A percentile compares a stretch with the other conserved stretches of the same genome.
phyloP scores from a whole-genome alignment of 2,113 vertebrate genomes.

The Nannobrachium achirus region DNA sequence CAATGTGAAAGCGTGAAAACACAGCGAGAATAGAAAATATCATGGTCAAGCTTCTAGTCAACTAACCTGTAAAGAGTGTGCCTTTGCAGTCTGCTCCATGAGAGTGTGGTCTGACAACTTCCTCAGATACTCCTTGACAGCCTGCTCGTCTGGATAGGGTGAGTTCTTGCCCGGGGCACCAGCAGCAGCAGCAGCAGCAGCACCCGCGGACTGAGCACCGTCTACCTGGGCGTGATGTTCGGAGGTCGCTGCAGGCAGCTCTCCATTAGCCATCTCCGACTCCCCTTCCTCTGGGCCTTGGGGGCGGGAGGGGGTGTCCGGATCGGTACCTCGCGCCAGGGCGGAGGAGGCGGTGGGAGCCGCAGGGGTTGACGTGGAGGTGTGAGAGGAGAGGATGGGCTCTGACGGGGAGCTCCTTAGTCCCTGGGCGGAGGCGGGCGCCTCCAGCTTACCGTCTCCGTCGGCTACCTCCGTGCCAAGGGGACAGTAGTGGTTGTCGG shows the following conservation, averaged over 20 bases:
- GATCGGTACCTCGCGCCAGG: background rate
- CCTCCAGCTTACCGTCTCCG: conserved; percentile 61
- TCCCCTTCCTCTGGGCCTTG: conserved; percentile 24
- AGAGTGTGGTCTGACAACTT: conserved; percentile 77
- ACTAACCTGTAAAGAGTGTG: conserved; percentile 68
- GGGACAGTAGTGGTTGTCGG: conserved; percentile 92
- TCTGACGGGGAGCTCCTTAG: conserved; percentile 71
- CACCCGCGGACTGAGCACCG: background rate
- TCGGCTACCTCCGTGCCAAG: conserved; percentile 82
- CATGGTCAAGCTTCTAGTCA: no score
- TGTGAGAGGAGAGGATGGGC: conserved; percentile 53
- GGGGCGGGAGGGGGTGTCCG: background rate
- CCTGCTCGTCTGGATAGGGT: conserved; percentile 80
- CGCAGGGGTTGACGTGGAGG: conserved; percentile 5
- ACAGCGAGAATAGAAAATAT: no score
- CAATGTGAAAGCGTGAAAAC: no score
- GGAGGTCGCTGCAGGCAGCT: conserved; percentile 26
- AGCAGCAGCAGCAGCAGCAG: background rate
- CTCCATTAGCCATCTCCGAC: conserved; percentile 44
- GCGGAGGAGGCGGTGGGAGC: conserved; percentile 4
- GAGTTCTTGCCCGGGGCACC: conserved; percentile 59
- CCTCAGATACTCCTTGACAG: conserved; percentile 81
- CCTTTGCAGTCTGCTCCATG: conserved; percentile 67
- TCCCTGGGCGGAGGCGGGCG: background rate
- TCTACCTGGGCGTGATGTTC: background rate